Conservation (phyloP, 2,113 vertebrate species). For the Malurus cyaneus region DNA sequence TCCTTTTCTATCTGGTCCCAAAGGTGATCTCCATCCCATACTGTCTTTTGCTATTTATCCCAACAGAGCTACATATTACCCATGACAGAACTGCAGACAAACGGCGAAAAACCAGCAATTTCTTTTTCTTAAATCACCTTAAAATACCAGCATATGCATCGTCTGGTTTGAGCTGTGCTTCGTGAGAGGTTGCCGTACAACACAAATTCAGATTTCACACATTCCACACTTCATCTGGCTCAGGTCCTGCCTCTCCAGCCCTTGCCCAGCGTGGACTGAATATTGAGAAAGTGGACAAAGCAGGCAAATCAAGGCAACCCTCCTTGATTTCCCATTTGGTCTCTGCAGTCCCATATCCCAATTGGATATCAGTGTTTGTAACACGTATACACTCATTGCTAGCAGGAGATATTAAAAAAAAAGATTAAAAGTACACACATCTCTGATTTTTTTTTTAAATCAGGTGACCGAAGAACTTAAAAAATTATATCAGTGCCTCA, state of each 20-base stretch:
- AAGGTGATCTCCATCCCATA: not conserved
- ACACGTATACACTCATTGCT: no score
- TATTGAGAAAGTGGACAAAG: not conserved
- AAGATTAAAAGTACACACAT: no score
- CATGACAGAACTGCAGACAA: not conserved
- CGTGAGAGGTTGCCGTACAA: not conserved
- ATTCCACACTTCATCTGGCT: not conserved
- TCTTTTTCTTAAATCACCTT: not conserved
- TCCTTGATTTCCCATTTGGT: no score
- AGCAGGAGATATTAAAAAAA: no score
- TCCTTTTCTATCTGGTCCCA: not conserved
- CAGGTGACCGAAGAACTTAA: no score
- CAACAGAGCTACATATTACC: not conserved
- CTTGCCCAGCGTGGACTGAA: accelerated
- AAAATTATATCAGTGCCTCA: no score
- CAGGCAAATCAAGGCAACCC: no score
- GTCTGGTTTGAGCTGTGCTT: not conserved
- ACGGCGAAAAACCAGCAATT: not conserved
- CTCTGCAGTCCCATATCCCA: no score
- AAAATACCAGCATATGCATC: not conserved
- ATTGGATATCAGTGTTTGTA: no score
- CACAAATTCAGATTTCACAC: not conserved
- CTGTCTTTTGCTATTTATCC: not conserved
- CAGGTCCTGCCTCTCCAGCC: not conserved
- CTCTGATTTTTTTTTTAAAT: no score